Base-by-base conservation (phyloP, 1,140 invertebrate species). In the Meloidogyne chitwoodi region DNA sequence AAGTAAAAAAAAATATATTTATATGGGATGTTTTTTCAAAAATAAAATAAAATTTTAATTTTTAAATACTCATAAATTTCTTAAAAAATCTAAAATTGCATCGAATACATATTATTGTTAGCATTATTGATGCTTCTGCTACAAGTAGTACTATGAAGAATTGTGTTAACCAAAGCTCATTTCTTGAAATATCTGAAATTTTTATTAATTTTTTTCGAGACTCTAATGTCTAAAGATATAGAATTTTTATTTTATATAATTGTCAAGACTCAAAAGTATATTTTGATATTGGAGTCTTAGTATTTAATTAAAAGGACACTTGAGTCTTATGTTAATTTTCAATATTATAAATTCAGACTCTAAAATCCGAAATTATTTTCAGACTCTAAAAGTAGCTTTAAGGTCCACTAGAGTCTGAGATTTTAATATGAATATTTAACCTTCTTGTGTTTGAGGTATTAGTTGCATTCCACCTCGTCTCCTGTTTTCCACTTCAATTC, bases 11-110 rank as follows among this genome's bases (percentile, higher is more conserved):
- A 38, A 38, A 8, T 8, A 16, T 56, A 8, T 6, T 41, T 41
- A 41, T 14, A 41, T 56, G 48, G 48, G 48, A 56, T 56, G 48
- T 56, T 44, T 38, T 38, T 38, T 38, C 0, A 56, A 56, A 56
- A n/a, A 6, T 56, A 56, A n/a, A 56, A 56, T 1, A 41, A 41
- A 14, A 12, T 68, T 22, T 38, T 68, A 11, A 56, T 24, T 12
- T 48, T 11, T 68, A 31, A 26, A 68, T 27, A 31, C 75, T 61
- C 19, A 74, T 56, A 44, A 31, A 74, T 44, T 62, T 74, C 29
- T 71, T 76, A 19, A 76, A 48, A 34, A 68, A 62, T 22, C 38
- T 34, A 34, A 76, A 38, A 76, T 76, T 76, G 27, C 75, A 76
- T 19, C 75, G 38, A 29, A 76, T 61, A 64, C 75, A 76, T 19